Conservation (phyloP, 2,888 invertebrate species). For the Tenthredo notha region DNA sequence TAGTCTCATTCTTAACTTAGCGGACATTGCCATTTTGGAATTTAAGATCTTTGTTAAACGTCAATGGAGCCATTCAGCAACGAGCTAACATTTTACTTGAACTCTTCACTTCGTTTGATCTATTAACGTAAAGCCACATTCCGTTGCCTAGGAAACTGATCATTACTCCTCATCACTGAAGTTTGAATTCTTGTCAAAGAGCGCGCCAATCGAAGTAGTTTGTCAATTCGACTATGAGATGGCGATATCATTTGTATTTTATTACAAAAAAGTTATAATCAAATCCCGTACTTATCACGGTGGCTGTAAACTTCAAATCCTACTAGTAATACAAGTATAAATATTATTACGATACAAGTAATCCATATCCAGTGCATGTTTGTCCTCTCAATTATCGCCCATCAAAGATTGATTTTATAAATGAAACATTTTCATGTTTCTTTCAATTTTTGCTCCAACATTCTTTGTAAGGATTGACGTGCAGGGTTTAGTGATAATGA, state of each 20-base stretch:
- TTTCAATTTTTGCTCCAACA: background rate
- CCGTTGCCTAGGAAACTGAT: slow-evolving; percentile 18
- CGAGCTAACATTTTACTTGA: background rate
- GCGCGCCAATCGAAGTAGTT: background rate
- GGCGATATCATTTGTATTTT: background rate
- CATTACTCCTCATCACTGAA: background rate
- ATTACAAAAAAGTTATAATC: slow-evolving; percentile 6
- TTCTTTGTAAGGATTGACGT: background rate
- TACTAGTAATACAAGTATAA: slow-evolving; percentile 61
- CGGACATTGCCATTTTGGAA: background rate
- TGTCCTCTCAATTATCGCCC: background rate
- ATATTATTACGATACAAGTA: slow-evolving; percentile 48
- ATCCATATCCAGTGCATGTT: slow-evolving; percentile 47
- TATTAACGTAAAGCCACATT: background rate
- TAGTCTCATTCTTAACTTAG: slow-evolving; percentile 57
- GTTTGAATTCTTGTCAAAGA: background rate
- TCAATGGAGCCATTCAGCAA: background rate
- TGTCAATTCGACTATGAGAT: too few species aligned
- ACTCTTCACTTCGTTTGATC: slow-evolving; percentile 34
- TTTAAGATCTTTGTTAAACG: background rate
- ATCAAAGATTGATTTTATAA: background rate
- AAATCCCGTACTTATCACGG: slow-evolving; percentile 36
- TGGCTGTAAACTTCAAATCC: slow-evolving; percentile 70
- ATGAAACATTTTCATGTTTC: background rate
- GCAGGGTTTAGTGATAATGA: background rate